Base-by-base conservation (phyloP, 2,888 invertebrate genomes). In the Coremacera marginata region DNA sequence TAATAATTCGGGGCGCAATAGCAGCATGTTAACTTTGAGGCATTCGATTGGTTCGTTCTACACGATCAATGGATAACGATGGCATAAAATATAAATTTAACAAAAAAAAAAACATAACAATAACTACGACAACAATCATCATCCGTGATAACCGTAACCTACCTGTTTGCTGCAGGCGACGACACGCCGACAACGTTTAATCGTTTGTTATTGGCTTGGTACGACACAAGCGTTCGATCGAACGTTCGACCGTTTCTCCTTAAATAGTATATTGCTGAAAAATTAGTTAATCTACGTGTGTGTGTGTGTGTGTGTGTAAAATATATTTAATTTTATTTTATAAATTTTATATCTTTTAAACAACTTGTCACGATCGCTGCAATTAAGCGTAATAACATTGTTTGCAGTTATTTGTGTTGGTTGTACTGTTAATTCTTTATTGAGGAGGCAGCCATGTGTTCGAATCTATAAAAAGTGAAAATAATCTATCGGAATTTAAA, bases 311-410 rank as follows among this genome's bases (percentile, higher is more conserved):
- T 68, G 52, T 52, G 27, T 68, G 68, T 52, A n/a, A 14, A 19
- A 31, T 55, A 52, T 31, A 52, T 68, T 52, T 68, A 4, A 9
- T 27, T 55, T 55, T 55, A 19, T 55, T 55, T n/a, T 71, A 19
- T 52, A 65, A 65, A 27, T 62, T 49, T 49, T 73, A 65, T 65
- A 65, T 52, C 49, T 63, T 65, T 34, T 31, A 65, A 73, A 73
- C 52, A 73, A 51, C 63, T 73, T 73, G 73, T 73, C 73, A 73
- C 73, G 73, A 73, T 73, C 73, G 49, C 19, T 52, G 63, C 52
- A 65, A 73, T 73, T 73, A 65, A 65, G 27, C 25, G 51, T 27
- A 51, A 51, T 51, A 73, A 73, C 73, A 60, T 49, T 49, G 70
- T 55, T 55, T 31, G 55, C 11, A 55, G 31, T 68, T 16, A 51